Conservation (phyloP, 2,888 invertebrate genomes). For the Blera fallax region DNA sequence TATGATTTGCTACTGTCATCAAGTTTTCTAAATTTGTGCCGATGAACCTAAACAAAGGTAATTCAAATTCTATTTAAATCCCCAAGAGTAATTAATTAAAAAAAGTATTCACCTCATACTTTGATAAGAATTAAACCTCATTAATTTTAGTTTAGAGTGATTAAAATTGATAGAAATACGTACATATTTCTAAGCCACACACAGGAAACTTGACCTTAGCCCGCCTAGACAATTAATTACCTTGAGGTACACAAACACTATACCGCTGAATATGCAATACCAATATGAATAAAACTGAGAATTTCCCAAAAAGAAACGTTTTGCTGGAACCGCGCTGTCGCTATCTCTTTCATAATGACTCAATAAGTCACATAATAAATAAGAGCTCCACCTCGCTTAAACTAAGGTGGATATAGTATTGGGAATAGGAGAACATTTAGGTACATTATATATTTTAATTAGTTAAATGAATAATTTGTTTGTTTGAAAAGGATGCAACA, state of each 20-base stretch:
- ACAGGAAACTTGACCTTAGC: not conserved
- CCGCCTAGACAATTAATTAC: not conserved
- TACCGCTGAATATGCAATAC: too few species aligned
- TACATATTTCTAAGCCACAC: not conserved
- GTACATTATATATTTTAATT: not conserved
- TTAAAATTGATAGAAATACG: not conserved
- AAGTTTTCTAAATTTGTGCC: not conserved
- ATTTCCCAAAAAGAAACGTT: not conserved
- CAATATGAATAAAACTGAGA: too few species aligned
- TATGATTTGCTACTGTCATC: not conserved
- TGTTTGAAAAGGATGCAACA: constrained; percentile 96
- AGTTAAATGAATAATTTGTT: constrained; percentile 14
- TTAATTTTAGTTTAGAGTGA: not conserved
- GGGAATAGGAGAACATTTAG: not conserved
- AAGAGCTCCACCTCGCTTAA: not conserved
- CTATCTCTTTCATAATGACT: not conserved
- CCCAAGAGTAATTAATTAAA: too few species aligned
- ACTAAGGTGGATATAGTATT: not conserved
- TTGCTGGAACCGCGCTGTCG: not conserved
- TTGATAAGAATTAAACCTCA: not conserved
- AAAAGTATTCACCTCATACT: too few species aligned
- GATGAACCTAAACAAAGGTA: not conserved
- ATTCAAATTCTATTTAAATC: too few species aligned
- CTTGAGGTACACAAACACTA: not conserved
- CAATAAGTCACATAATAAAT: not conserved